Evolutionary conservation across 2,888 invertebrate species (phyloP).

Genomic region (Phrixothrix hirtus): DNA sequence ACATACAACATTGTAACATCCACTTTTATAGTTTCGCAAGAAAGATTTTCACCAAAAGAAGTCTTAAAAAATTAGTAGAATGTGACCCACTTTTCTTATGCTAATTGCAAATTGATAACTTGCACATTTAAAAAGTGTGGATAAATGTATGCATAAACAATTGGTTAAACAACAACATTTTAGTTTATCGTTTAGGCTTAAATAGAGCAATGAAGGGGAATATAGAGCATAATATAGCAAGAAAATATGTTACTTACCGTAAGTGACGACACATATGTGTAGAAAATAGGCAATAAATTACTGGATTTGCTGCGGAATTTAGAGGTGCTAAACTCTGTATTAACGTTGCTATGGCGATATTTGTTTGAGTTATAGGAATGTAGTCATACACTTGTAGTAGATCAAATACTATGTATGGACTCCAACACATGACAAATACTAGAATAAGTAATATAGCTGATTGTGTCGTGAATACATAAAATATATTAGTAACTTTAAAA

Average conservation of each 20-base stretch:
- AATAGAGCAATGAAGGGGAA: conserved; percentile 23
- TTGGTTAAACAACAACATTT: not conserved
- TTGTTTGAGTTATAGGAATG: conserved; percentile 79
- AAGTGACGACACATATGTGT: conserved; percentile 86
- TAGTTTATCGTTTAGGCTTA: conserved; percentile 5
- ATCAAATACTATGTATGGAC: conserved; percentile 93
- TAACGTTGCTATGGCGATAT: conserved; percentile 86
- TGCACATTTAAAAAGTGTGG: no score
- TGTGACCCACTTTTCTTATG: no score
- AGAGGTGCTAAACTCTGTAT: conserved; percentile 91
- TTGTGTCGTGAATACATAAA: not conserved
- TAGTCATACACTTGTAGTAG: conserved; percentile 87
- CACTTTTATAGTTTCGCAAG: no score
- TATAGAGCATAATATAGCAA: conserved; percentile 16
- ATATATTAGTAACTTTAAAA: conserved; percentile 26
- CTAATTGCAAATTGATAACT: no score
- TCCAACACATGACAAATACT: conserved; percentile 96
- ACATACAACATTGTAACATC: no score
- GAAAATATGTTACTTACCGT: conserved; percentile 62
- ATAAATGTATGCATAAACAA: no score
- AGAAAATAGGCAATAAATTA: conserved; percentile 94
- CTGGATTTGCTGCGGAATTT: conserved; percentile 93
- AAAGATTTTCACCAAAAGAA: no score
- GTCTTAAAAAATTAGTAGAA: no score
- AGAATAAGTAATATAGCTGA: no score